phyloP scores from a whole-genome alignment of 2,888 invertebrate genomes.

The Pocota personata region DNA sequence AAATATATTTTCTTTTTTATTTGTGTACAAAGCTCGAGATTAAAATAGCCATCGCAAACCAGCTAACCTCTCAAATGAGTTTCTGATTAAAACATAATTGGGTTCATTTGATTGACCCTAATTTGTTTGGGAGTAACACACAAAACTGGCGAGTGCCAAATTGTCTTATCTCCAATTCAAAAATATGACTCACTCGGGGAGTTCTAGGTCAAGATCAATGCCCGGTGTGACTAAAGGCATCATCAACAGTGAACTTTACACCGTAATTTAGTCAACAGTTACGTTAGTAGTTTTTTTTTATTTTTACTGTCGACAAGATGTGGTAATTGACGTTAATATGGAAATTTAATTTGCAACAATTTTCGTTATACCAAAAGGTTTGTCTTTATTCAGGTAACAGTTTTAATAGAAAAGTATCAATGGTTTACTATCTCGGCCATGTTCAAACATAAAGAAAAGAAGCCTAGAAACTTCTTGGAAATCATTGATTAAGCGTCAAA shows the following conservation, averaged over 20 bases:
- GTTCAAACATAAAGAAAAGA: no score
- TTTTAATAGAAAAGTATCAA: no score
- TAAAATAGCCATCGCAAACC: background rate
- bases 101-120: slow-evolving; percentile 16
- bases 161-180: background rate
- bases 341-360: background rate
- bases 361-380: background rate
- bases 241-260: background rate
- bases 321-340: background rate
- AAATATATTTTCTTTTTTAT: no score
- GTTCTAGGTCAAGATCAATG: slow-evolving; percentile 19
- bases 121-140: background rate
- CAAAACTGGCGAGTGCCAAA: background rate
- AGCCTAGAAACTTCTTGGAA: no score
- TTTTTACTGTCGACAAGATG: background rate
- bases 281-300: background rate
- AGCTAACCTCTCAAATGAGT: background rate
- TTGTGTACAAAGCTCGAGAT: background rate
- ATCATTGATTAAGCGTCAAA: no score
- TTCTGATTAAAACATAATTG: background rate
- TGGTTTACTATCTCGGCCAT: no score
- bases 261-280: background rate
- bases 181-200: background rate
- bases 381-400: background rate
- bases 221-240: background rate